Evolutionary conservation across 35 echinoderm and acorn worm genomes (phyloP).

Genomic region (Heliocidaris erythrogramma): DNA sequence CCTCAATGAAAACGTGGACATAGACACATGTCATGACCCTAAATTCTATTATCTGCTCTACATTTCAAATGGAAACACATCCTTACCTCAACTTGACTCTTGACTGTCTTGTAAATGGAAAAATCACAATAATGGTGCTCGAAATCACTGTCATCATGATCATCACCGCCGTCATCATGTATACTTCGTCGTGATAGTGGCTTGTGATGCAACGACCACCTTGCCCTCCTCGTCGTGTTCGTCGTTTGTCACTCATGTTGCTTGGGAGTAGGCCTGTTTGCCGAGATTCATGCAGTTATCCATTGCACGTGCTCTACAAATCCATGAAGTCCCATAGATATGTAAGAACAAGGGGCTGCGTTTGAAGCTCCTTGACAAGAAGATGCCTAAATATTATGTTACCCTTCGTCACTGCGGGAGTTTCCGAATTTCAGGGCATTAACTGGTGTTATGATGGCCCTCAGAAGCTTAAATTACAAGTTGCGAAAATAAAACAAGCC

Average conservation of each 20-base stretch:
- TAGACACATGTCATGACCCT: too few species aligned
- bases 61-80: too few species aligned
- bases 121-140: neutral
- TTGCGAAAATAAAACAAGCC: neutral
- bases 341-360: neutral
- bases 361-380: neutral
- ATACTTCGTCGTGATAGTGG: neutral
- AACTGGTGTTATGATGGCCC: neutral
- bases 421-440: neutral
- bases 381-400: neutral
- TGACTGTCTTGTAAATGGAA: too few species aligned
- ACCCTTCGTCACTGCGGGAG: neutral
- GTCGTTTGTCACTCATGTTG: neutral
- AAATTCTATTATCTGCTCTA: too few species aligned
- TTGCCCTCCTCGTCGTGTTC: neutral
- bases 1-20: too few species aligned
- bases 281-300: neutral
- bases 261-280: neutral
- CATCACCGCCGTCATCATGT: neutral
- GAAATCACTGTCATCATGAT: neutral
- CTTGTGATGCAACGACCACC: neutral
- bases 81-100: too few species aligned
- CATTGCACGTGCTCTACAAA: neutral
- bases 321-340: neutral
- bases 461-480: neutral